Conservation (phyloP, 2,888 invertebrate species). For the Halictus quadricinctus region DNA sequence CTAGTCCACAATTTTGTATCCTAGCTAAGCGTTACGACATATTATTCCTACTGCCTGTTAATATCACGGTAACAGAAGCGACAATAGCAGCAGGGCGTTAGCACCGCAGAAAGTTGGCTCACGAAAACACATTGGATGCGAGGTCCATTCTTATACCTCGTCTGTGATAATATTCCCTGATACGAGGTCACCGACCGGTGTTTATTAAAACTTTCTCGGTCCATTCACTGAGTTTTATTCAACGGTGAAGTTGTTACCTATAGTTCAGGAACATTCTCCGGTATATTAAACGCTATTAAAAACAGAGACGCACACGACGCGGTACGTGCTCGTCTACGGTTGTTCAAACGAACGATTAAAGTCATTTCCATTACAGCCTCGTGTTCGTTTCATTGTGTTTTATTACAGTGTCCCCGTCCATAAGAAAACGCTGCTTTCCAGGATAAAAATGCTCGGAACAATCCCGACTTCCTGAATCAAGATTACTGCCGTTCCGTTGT, state of each 20-base stretch:
- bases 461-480: neutral
- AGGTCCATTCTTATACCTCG: neutral
- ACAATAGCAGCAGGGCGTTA: neutral
- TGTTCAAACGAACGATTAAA: slow-evolving; percentile 9
- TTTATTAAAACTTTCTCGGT: slow-evolving; percentile 12
- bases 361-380: neutral
- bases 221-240: neutral
- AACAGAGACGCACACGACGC: neutral
- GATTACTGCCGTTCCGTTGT: neutral
- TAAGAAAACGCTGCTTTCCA: neutral
- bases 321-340: neutral
- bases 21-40: neutral
- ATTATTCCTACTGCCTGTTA: neutral
- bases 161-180: neutral
- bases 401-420: neutral
- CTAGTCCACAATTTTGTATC: neutral
- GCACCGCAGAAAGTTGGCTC: neutral
- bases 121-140: neutral
- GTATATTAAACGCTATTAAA: slow-evolving; percentile 13
- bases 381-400: neutral
- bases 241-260: neutral
- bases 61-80: neutral
- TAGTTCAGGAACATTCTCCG: slow-evolving; percentile 7
- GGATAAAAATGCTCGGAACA: neutral
- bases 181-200: neutral